Base-by-base conservation (phyloP, 2,888 invertebrate species). In the Drosophila pseudotalamancana region DNA sequence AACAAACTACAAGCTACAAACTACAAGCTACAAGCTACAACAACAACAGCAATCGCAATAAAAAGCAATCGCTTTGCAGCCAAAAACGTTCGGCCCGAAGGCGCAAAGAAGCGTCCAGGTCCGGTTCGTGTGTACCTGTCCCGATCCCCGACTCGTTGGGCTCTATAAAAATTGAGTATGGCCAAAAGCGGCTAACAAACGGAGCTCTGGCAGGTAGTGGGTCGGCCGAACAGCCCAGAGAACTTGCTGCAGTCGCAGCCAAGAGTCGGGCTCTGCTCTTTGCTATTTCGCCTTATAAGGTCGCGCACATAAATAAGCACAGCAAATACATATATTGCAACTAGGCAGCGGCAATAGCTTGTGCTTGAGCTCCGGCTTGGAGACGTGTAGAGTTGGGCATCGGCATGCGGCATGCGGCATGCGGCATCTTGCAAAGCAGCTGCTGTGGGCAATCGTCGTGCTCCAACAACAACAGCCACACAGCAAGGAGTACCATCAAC, bases 261-360 rank as follows among this genome's bases (percentile, higher is more conserved):
- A 8, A 14, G 35, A 48, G 42, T 59, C 43, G 23, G 37, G 48
- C 57, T 64, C 50, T 50, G 78, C 70, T 74, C 71, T 86, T 77
- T 51, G 86, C 81, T 79, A 82, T 79, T 83, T 65, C 64, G 72
- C 85, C 85, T 79, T 85, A 85, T 85, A 85, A 85, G 85, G 85
- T 80, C 76, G 86, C 69, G 79, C 72, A 85, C 87, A 85, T 85
- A 85, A 85, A 85, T 87, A 85, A 86, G 80, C 75, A 60, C 77
- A 48, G 57, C 67, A 66, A 80, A 86, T 77, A 86, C 70, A 85
- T 79, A 77, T 73, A 79, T 85, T 69, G 76, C 73, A 63, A 72
- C 48, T 51, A 46, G 55, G 51, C 59, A 53, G 54, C 31, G 27
- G 31, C 43, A 34, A 31, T 21, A 29, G 39, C 46, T 39, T 21